Evolutionary conservation across 2,113 vertebrate genomes (phyloP).

Genomic region (Mustela nigripes): DNA sequence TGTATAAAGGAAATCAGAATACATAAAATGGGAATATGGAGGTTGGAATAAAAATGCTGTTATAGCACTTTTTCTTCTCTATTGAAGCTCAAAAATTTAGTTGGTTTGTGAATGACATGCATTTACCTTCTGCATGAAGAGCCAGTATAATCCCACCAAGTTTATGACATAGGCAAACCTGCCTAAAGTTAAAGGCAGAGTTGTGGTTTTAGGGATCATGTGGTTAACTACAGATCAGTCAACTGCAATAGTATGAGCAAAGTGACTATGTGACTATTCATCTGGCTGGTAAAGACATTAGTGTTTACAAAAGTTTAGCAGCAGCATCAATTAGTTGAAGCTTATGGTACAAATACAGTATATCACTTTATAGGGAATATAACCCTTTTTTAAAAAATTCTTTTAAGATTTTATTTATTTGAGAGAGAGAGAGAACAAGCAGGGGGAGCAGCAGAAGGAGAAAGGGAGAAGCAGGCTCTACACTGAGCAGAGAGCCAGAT

Average conservation of each 20-base stretch:
- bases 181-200: neutral
- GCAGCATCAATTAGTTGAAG: neutral
- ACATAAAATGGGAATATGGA: neutral
- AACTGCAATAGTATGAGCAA: neutral
- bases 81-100: neutral
- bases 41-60: neutral
- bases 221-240: neutral
- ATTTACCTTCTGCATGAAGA: neutral
- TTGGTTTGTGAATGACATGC: neutral
- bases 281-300: neutral
- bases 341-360: neutral
- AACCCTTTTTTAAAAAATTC: neutral
- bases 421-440: neutral
- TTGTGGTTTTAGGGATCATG: neutral
- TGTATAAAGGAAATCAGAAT: neutral
- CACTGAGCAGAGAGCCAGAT: neutral
- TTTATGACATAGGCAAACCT: neutral
- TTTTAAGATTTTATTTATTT: neutral
- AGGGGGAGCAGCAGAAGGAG: neutral
- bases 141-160: neutral
- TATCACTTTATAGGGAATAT: neutral
- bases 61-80: neutral
- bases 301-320: neutral
- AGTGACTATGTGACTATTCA: neutral
- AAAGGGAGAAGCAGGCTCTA: neutral